phyloP scores from a whole-genome alignment of 2,797 vertebrate species.

The Sus cebifrons region DNA sequence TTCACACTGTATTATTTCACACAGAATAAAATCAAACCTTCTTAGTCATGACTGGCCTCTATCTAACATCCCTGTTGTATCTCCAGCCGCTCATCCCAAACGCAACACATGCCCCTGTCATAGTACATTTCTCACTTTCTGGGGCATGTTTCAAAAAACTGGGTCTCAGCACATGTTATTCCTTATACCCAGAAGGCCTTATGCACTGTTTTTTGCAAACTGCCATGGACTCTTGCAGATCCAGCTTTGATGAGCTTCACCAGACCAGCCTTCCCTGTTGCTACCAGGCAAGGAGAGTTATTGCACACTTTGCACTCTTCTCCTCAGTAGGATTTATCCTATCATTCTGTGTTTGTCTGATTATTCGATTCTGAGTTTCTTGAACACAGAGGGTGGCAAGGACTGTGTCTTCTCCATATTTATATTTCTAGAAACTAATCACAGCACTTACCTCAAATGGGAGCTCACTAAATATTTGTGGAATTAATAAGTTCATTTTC shows the following conservation, averaged over 20 bases:
- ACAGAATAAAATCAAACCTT: slow-evolving; percentile 9
- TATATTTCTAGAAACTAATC: slow-evolving; percentile 41
- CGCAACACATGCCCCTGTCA: background rate
- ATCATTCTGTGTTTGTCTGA: background rate
- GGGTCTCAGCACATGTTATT: background rate
- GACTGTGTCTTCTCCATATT: background rate
- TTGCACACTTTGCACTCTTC: background rate
- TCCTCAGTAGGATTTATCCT: background rate
- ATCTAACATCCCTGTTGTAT: background rate
- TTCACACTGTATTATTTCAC: background rate
- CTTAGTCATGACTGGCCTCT: background rate
- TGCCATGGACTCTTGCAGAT: background rate
- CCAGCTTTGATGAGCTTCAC: background rate
- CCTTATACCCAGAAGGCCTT: slow-evolving; percentile 3
- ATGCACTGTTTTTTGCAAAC: background rate
- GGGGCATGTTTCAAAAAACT: background rate
- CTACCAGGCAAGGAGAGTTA: background rate
- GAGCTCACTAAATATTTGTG: slow-evolving; percentile 9
- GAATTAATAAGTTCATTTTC: slow-evolving; percentile 52
- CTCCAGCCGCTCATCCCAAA: background rate
- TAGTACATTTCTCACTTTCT: background rate
- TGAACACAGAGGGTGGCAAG: background rate
- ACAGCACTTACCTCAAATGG: background rate
- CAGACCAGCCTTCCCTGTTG: background rate
- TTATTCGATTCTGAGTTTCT: slow-evolving; percentile 30